Base-by-base conservation (phyloP, 1,140 invertebrate species). In the Lasioglossum albipes region DNA sequence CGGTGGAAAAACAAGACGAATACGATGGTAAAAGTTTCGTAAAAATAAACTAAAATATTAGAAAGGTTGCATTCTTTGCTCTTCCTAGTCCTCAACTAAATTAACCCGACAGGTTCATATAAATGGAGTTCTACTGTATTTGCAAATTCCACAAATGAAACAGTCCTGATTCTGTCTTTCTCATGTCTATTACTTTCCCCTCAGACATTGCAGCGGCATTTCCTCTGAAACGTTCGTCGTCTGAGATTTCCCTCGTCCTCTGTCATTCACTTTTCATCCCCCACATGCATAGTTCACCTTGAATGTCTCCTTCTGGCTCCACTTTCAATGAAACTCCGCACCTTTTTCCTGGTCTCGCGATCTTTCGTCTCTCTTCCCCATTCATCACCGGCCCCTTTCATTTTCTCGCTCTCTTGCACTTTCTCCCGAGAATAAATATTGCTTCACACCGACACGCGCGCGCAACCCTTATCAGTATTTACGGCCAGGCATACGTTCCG, bases 391-490 rank as follows among this genome's bases (percentile, higher is more conserved):
- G 2, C 18, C 22, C 64, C 79, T 81, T 77, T 81, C 79, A 77
- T 77, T 77, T 49, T 52, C 57, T 42, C 45, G 7, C 45, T 65
- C 66, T 57, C 31, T 77, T 71, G 65, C 79, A 77, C 68, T 81
- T 77, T 70, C 75, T 81, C 61, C 41, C 27, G 79, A 81, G 59
- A 77, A 71, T 75, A 77, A 81, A 70, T 81, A 68, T 65, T 71
- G 10, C 66, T 71, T 71, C 57, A 13, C 54, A 5, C 22, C 41
- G 45, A 52, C 54, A 54, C 36, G 41, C 66, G 12, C 66, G 12
- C 27, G 1, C 68, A 16, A 16, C 52, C 27, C 77, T 79, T 74
- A 74, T 74, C 77, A 74, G 77, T 79, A 67, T 74, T 74, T 79
- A 79, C 77, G 45, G 22, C 59, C 31, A 73, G 69, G 57, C 68